These are phyloP conservation scores for Drosophila anceps DNA, from an alignment of 2,888 invertebrate genomes.

Conservation along the genomic window DNA sequence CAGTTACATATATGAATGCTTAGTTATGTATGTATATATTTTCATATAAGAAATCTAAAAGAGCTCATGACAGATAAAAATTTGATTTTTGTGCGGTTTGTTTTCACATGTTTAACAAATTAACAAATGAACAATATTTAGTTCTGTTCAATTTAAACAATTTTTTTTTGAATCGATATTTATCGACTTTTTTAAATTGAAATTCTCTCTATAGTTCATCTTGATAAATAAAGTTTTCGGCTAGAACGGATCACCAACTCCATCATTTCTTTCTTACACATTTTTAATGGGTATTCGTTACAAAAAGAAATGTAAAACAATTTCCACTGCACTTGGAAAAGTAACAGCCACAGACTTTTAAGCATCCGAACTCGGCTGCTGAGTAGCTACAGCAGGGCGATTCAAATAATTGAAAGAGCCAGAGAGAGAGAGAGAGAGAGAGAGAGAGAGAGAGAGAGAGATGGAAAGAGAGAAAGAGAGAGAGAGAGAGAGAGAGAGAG, in stretches of 20 bases:
- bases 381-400: slow-evolving; percentile 29
- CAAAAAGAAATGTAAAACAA: slow-evolving; percentile 24
- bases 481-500: background rate
- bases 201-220: background rate
- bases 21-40: background rate
- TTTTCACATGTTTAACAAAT: no score
- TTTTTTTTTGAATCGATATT: background rate
- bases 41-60: background rate
- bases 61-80: no score
- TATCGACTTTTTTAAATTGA: background rate
- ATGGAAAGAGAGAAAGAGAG: background rate
- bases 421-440: background rate
- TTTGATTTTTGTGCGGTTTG: no score
- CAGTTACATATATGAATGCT: background rate
- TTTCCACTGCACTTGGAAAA: slow-evolving; percentile 44
- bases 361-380: slow-evolving; percentile 41
- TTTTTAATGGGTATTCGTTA: background rate
- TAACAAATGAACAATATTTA: no score
- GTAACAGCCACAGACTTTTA: slow-evolving; percentile 40
- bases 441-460: background rate
- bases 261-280: background rate
- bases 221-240: background rate
- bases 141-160: no score
- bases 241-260: no score
- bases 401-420: slow-evolving; percentile 3